A percentile compares a stretch with the other conserved stretches of the same genome.
Evolutionary conservation across 2,113 vertebrate species (phyloP).

Genomic region (Pampusana beccarii): DNA sequence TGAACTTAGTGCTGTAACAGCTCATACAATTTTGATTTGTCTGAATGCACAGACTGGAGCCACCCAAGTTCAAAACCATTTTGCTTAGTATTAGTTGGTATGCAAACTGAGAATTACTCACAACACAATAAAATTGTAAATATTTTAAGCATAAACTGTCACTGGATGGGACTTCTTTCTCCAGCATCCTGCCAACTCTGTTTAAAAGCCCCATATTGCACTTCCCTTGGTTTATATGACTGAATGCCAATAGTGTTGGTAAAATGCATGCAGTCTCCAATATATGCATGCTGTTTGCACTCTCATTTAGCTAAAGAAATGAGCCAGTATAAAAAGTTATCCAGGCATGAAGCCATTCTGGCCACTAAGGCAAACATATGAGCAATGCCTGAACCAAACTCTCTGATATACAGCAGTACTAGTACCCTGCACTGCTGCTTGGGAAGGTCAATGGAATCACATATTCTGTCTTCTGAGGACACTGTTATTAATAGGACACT

Average conservation of each 20-base stretch:
- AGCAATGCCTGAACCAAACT: neutral
- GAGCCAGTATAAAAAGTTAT: neutral
- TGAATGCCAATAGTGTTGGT: neutral
- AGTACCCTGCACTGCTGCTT: neutral
- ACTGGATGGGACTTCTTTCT: neutral
- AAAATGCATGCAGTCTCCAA: neutral
- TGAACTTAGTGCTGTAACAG: neutral
- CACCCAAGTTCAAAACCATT: neutral
- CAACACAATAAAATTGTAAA: neutral
- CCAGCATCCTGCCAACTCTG: neutral
- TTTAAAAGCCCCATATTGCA: neutral
- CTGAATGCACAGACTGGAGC: neutral
- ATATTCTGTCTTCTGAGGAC: neutral
- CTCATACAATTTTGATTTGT: neutral
- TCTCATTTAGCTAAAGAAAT: neutral
- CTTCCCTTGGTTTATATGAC: neutral
- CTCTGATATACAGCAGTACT: neutral
- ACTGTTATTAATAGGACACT: accelerated
- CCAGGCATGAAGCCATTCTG: neutral
- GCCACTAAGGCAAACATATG: neutral
- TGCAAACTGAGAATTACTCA: neutral
- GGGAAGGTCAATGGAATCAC: neutral
- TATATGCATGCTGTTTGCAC: neutral
- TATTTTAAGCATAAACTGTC: neutral
- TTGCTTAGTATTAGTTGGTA: neutral